Evolutionary conservation across 2,888 invertebrate species (phyloP).

Genomic region (Hemithea aestivaria): DNA sequence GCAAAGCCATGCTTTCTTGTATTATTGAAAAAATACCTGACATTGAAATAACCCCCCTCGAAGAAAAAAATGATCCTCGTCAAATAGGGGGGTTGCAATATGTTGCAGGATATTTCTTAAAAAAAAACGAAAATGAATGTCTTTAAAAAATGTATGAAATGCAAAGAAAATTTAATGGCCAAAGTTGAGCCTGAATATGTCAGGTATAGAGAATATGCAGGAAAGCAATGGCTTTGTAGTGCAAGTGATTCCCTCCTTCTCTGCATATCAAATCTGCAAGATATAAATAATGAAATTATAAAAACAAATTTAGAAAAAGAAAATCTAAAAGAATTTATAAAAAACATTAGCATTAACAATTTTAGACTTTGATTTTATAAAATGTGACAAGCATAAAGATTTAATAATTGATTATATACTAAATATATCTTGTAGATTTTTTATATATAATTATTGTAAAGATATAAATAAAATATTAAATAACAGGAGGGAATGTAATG

Average conservation of each 20-base stretch:
- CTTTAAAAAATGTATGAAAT: neutral
- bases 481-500: neutral
- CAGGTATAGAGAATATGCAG: conserved; percentile 22
- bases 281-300: conserved; percentile 10
- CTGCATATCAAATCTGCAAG: conserved; percentile 18
- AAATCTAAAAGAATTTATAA: conserved; percentile 10
- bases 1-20: neutral
- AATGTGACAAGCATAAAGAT: no score
- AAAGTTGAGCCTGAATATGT: conserved; percentile 2
- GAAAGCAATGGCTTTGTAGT: conserved; percentile 23
- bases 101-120: conserved; percentile 23
- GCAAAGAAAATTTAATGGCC: neutral
- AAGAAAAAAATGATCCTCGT: conserved; percentile 1
- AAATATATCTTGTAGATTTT: neutral
- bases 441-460: conserved; percentile 3
- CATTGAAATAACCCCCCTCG: neutral
- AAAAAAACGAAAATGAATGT: conserved; percentile 4
- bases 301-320: conserved; percentile 13
- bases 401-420: neutral
- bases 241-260: conserved; percentile 13
- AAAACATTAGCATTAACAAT: no score
- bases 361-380: no score
- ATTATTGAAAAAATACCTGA: neutral
- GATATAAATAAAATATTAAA: conserved; percentile 2
- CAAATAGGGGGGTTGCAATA: conserved; percentile 11